phyloP scores from a whole-genome alignment of 2,888 invertebrate genomes.

The Tipula unca region DNA sequence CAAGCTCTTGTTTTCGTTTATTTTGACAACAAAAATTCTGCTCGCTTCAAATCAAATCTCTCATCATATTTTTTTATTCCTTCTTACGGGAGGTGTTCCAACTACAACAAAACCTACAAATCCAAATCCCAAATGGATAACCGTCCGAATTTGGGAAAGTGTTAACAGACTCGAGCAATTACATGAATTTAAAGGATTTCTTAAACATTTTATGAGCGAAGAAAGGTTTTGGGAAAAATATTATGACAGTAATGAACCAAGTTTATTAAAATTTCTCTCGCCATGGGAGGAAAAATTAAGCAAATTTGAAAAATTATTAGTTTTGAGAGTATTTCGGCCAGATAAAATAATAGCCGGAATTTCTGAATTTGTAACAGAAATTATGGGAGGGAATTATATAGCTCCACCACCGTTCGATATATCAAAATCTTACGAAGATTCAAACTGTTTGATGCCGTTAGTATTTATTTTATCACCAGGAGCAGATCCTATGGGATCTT shows the following conservation, averaged over 20 bases:
- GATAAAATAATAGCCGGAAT: conserved; percentile 78
- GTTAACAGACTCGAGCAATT: conserved; percentile 62
- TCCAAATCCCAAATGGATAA: conserved; percentile 74
- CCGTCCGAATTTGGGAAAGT: conserved; percentile 71
- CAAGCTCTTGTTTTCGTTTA: conserved; percentile 76
- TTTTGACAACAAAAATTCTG: conserved; percentile 59
- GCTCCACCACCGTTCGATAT: conserved; percentile 82
- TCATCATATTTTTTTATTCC: conserved; percentile 60
- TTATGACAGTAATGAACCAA: conserved; percentile 61
- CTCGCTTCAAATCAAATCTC: conserved; percentile 53
- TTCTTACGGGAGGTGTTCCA: conserved; percentile 60
- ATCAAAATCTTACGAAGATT: conserved; percentile 70
- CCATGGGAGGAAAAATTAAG: conserved; percentile 55
- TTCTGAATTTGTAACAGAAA: conserved; percentile 59
- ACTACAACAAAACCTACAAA: conserved; percentile 42
- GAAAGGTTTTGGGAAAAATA: conserved; percentile 49
- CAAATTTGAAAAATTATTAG: conserved; percentile 65
- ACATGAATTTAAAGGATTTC: conserved; percentile 52
- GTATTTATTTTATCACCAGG: conserved; percentile 86
- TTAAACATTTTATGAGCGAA: conserved; percentile 49
- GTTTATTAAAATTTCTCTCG: conserved; percentile 57
- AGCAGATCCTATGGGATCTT: conserved; percentile 61
- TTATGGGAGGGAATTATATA: conserved; percentile 70
- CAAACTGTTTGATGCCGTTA: conserved; percentile 66
- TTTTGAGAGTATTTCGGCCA: conserved; percentile 71